A percentile compares a stretch with the other conserved stretches of the same genome.
Evolutionary conservation across 2,888 invertebrate genomes (phyloP).

Genomic region (Drosophila limbata): DNA sequence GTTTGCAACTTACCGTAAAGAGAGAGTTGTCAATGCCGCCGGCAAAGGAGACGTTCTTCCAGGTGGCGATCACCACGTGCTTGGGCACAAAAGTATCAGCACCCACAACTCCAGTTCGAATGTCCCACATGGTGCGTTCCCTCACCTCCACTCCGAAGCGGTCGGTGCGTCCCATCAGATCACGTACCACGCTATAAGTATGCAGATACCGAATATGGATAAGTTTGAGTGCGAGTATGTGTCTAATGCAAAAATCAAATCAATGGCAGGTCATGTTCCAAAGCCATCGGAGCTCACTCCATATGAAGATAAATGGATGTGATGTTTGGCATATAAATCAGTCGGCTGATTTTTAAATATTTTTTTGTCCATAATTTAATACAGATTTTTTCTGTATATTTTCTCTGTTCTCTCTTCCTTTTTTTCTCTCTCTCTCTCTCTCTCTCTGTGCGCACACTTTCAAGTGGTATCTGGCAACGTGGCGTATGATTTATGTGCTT

Average conservation of each 20-base stretch:
- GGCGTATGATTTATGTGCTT: conserved; percentile 74
- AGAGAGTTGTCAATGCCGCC: conserved; percentile 93
- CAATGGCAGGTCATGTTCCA: conserved; percentile 24
- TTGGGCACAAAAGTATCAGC: conserved; percentile 96
- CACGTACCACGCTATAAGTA: conserved; percentile 87
- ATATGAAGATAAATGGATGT: conserved; percentile 79
- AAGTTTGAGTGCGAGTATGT: conserved; percentile 13
- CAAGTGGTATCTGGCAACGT: conserved; percentile 59
- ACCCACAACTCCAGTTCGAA: conserved; percentile 95
- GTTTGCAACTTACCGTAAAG: conserved; percentile 86
- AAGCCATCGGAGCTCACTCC: conserved; percentile 14
- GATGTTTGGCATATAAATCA: conserved; percentile 79
- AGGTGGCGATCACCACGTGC: conserved; percentile 95
- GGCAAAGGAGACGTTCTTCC: conserved; percentile 98
- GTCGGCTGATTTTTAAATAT: conserved; percentile 55
- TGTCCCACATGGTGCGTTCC: conserved; percentile 94
- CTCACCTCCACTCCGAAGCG: conserved; percentile 94
- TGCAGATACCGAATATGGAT: conserved; percentile 13
- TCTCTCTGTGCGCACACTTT: conserved; percentile 51
- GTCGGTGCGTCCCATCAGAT: conserved; percentile 91
- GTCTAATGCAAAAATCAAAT: conserved; percentile 60
- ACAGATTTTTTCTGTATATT: conserved; percentile 54
- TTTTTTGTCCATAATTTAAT: conserved; percentile 50
- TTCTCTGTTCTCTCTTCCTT: conserved; percentile 32
- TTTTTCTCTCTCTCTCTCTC: background rate